These are phyloP conservation scores for Oxyteleia sp. DNA, from an alignment of 2,888 invertebrate genomes.

Conservation along the genomic window DNA sequence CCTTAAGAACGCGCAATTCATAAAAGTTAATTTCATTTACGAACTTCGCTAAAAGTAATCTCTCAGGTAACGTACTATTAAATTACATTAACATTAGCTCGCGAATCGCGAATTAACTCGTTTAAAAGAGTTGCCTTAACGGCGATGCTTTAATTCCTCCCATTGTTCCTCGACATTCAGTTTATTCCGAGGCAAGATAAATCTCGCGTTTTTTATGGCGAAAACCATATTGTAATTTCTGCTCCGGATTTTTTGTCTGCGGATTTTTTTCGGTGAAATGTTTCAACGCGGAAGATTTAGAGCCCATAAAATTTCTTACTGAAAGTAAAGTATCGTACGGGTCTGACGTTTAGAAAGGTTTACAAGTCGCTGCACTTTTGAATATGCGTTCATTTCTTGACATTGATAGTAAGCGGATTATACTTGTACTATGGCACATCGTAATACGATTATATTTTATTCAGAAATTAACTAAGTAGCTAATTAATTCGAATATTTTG, in stretches of 20 bases:
- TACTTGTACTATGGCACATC: neutral
- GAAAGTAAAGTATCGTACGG: neutral
- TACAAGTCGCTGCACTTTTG: conserved; percentile 8
- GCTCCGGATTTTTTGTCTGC: neutral
- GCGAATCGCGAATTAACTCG: conserved; percentile 28
- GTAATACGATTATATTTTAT: conserved; percentile 1
- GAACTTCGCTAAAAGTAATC: conserved; percentile 11
- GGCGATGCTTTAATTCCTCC: conserved; percentile 3
- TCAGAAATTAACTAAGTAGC: neutral
- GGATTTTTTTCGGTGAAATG: conserved; percentile 4
- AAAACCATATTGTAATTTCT: conserved; percentile 40
- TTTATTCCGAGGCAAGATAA: conserved; percentile 20
- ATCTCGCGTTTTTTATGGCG: conserved; percentile 17
- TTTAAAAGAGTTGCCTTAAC: conserved; percentile 30
- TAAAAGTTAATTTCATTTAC: conserved; percentile 42
- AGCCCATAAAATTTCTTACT: conserved; percentile 51
- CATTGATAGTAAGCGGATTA: conserved; percentile 2
- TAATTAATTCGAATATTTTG: too few species aligned
- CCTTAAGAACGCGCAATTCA: conserved; percentile 22
- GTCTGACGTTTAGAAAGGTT: conserved; percentile 12
- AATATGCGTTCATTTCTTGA: conserved; percentile 4
- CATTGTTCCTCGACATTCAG: conserved; percentile 24
- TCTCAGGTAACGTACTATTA: conserved; percentile 18
- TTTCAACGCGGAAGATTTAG: conserved; percentile 43
- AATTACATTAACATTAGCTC: conserved; percentile 39